A percentile compares a stretch with the other conserved stretches of the same genome.
Evolutionary conservation across 2,888 invertebrate species (phyloP).

Genomic region (Subacronicta megacephala): DNA sequence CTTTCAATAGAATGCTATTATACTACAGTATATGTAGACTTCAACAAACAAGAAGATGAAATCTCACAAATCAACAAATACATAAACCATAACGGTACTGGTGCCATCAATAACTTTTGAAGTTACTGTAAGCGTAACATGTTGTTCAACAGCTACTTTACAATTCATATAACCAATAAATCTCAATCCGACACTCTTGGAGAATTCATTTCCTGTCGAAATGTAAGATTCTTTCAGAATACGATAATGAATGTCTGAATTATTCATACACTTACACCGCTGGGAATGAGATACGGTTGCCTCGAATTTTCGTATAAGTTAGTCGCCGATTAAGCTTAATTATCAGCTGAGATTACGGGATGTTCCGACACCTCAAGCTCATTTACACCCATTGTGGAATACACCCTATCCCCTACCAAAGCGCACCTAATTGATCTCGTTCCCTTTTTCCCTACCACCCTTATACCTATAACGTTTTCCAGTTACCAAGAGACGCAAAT

Average conservation of each 20-base stretch:
- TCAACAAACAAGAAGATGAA: too few relatives aligned
- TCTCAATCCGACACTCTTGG: slow-evolving; percentile 45
- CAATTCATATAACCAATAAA: slow-evolving; percentile 54
- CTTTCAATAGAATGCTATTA: too few relatives aligned
- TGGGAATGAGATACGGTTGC: slow-evolving; percentile 46
- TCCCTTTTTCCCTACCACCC: slow-evolving; percentile 28
- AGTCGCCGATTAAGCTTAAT: slow-evolving; percentile 49
- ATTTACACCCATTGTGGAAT: slow-evolving; percentile 34
- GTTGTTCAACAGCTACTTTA: slow-evolving; percentile 20
- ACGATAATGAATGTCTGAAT: slow-evolving; percentile 62
- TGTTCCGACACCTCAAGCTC: slow-evolving; percentile 24
- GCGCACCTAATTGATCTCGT: too few relatives aligned
- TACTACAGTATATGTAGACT: too few relatives aligned
- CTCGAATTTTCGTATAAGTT: slow-evolving; percentile 45
- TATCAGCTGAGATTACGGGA: slow-evolving; percentile 41
- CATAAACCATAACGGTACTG: background rate
- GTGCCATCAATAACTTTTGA: background rate
- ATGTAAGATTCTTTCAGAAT: slow-evolving; percentile 53
- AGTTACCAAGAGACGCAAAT: slow-evolving; percentile 46
- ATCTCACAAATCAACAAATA: background rate
- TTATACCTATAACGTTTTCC: slow-evolving; percentile 24
- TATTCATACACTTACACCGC: slow-evolving; percentile 58
- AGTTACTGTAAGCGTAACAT: slow-evolving; percentile 5
- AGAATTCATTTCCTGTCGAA: slow-evolving; percentile 60
- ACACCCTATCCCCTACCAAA: slow-evolving; percentile 4